These are phyloP conservation scores for Hylaeus volcanicus DNA, from an alignment of 1,140 invertebrate genomes.

Conservation along the genomic window DNA sequence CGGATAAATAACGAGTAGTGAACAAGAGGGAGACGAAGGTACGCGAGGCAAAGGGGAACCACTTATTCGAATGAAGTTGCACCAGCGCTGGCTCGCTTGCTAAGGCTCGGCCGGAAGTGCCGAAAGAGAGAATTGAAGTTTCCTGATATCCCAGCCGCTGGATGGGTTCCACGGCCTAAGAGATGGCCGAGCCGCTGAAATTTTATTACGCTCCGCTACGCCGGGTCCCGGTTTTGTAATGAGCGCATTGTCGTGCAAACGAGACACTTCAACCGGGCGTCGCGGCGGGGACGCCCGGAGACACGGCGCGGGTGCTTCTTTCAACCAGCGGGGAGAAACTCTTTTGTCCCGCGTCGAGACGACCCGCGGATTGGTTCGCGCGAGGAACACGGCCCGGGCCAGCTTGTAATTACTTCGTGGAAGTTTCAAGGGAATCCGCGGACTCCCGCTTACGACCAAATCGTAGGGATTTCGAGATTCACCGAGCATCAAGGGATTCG, in stretches of 20 bases:
- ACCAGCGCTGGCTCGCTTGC: constrained; percentile 2
- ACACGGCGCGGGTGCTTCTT: constrained; percentile 5
- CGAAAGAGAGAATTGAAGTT: constrained; percentile 65
- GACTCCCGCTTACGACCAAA: background rate
- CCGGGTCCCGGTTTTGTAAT: constrained; percentile 47
- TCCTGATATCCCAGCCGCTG: constrained; percentile 36
- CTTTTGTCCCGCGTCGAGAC: constrained; percentile 17
- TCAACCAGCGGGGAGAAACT: background rate
- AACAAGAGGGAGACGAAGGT: constrained; percentile 20
- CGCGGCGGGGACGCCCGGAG: background rate
- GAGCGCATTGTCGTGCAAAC: constrained; percentile 62
- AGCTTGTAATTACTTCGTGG: constrained; percentile 15
- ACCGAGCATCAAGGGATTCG: too few species aligned
- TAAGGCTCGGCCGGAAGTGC: constrained; percentile 35
- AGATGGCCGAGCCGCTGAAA: constrained; percentile 34
- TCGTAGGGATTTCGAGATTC: background rate
- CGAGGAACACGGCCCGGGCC: background rate
- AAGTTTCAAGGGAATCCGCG: constrained; percentile 8
- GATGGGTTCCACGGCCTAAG: constrained; percentile 38
- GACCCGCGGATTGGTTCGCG: background rate
- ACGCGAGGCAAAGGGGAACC: constrained; percentile 53
- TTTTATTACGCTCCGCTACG: constrained; percentile 50
- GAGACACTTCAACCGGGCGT: constrained; percentile 38
- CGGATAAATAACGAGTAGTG: constrained; percentile 37
- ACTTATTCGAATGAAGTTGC: constrained; percentile 73